phyloP scores from a whole-genome alignment of 2,888 invertebrate species.

The Cataglyphis cursor region DNA sequence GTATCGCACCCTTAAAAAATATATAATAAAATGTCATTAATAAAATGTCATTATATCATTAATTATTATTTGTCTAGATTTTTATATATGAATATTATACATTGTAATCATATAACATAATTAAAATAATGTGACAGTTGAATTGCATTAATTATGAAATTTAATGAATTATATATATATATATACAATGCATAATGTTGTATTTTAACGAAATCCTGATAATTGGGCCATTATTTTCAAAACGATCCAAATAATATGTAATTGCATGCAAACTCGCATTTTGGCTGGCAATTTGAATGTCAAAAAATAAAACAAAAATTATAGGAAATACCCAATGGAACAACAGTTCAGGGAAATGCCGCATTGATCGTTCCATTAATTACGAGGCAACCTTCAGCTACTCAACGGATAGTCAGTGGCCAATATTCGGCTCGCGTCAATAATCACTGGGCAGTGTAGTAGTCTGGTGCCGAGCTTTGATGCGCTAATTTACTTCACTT shows the following conservation, averaged over 20 bases:
- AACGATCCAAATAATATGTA: background rate
- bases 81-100: background rate
- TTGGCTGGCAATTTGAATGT: too few relatives aligned
- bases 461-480: conserved; percentile 79
- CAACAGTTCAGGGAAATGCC: conserved; percentile 58
- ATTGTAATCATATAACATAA: background rate
- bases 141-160: conserved; percentile 32
- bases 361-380: conserved; percentile 84
- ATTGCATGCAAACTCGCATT: background rate
- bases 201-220: conserved; percentile 28
- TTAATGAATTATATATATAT: background rate
- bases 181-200: background rate
- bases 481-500: conserved; percentile 83
- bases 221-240: conserved; percentile 3
- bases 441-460: conserved; percentile 82
- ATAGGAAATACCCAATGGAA: conserved; percentile 38
- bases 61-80: conserved; percentile 20
- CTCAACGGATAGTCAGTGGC: conserved; percentile 85
- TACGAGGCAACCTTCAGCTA: conserved; percentile 82
- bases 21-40: background rate
- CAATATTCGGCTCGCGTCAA: conserved; percentile 83
- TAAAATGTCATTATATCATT: conserved; percentile 8
- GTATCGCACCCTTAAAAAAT: background rate
- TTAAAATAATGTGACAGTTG: conserved; percentile 1
- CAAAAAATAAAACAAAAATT: conserved; percentile 3